Evolutionary conservation across 2,888 invertebrate genomes (phyloP).

Genomic region (Erebia epiphron): DNA sequence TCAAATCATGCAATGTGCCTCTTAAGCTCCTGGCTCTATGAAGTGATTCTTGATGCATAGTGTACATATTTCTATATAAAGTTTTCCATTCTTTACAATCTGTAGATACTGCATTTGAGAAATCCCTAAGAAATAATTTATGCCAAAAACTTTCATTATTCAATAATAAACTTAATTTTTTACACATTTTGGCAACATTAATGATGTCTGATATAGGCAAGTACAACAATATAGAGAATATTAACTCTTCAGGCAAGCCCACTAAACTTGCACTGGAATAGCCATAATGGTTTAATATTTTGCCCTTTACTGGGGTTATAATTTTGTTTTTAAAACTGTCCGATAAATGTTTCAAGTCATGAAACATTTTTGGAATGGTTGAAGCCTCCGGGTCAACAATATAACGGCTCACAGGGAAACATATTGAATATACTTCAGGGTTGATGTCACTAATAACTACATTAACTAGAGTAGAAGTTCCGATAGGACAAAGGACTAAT

Average conservation of each 20-base stretch:
- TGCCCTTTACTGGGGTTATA: constrained; percentile 79
- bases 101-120: constrained; percentile 42
- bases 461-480: constrained; percentile 63
- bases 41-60: constrained; percentile 44
- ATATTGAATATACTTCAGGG: constrained; percentile 69
- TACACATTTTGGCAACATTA: constrained; percentile 62
- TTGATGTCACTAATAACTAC: constrained; percentile 58
- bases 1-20: constrained; percentile 61
- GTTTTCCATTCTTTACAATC: constrained; percentile 57
- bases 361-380: constrained; percentile 65
- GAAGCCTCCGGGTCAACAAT: constrained; percentile 64
- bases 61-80: constrained; percentile 56
- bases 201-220: constrained; percentile 57
- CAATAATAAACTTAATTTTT: constrained; percentile 53
- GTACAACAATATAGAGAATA: constrained; percentile 59
- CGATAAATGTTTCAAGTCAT: constrained; percentile 73
- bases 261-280: constrained; percentile 74
- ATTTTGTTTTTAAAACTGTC: constrained; percentile 80
- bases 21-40: constrained; percentile 34
- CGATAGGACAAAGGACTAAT: constrained; percentile 65
- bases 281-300: constrained; percentile 73
- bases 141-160: constrained; percentile 66
- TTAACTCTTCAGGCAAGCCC: constrained; percentile 72
- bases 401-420: constrained; percentile 67
- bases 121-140: constrained; percentile 64